phyloP scores from a whole-genome alignment of 2,797 vertebrate genomes.

The Threskiornis aethiopicus region DNA sequence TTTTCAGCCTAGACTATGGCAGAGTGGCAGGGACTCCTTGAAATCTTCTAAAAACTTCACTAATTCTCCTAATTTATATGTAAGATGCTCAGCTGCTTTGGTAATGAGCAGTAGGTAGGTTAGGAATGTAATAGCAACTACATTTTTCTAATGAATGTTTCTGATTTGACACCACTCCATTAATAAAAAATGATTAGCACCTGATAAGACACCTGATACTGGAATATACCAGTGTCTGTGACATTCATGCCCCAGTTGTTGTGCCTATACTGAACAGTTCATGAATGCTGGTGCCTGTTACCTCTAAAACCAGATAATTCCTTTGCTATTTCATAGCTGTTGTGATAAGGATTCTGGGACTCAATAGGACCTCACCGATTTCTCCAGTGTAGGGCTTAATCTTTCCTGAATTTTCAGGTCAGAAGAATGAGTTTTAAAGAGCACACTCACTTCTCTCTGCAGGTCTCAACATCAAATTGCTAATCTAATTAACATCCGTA shows the following conservation, averaged over 20 bases:
- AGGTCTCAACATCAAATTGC: slow-evolving; percentile 66
- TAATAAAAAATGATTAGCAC: not conserved
- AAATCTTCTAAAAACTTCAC: not conserved
- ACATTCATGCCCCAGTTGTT: not conserved
- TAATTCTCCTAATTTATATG: not conserved
- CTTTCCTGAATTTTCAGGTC: slow-evolving; percentile 66
- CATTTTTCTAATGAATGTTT: not conserved
- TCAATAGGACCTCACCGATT: slow-evolving; percentile 58
- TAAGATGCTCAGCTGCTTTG: not conserved
- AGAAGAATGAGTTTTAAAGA: slow-evolving; percentile 69
- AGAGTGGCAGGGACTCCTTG: not conserved
- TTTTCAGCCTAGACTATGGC: not conserved
- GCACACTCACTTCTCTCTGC: slow-evolving; percentile 37
- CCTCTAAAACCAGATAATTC: slow-evolving; percentile 49
- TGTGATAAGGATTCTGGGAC: slow-evolving; percentile 67
- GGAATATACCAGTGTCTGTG: not conserved
- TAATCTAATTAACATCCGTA: slow-evolving; percentile 78
- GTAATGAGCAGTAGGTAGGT: not conserved
- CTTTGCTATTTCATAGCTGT: slow-evolving; percentile 45
- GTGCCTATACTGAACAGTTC: slow-evolving; percentile 35
- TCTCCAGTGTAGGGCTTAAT: slow-evolving; percentile 53
- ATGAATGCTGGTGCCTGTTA: slow-evolving; percentile 32
- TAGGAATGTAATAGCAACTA: not conserved
- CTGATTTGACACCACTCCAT: not conserved
- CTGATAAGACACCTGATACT: not conserved